Evolutionary conservation across 2,888 invertebrate genomes (phyloP).

Genomic region (Lysandra bellargus): DNA sequence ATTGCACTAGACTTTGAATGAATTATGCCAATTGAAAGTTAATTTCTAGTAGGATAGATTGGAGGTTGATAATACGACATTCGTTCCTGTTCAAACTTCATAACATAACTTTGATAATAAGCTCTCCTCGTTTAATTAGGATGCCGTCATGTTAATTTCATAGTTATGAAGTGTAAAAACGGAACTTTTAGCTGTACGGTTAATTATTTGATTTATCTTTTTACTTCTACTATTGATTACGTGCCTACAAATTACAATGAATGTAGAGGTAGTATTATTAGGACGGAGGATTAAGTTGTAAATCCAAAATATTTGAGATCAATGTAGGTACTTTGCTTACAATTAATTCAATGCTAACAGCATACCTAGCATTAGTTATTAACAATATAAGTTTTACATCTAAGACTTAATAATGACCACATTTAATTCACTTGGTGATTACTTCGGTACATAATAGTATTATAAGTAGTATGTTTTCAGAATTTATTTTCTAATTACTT

Average conservation of each 20-base stretch:
- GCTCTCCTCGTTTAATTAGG: neutral
- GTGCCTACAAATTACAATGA: neutral
- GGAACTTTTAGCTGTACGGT: neutral
- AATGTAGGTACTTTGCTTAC: neutral
- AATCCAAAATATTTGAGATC: constrained; percentile 20
- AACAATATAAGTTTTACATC: neutral
- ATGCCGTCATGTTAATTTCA: neutral
- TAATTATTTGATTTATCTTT: neutral
- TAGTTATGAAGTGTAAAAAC: neutral
- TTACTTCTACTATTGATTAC: neutral
- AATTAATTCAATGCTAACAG: neutral
- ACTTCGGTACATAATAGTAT: neutral
- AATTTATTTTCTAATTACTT: neutral
- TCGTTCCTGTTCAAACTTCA: constrained; percentile 12
- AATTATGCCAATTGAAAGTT: constrained; percentile 5
- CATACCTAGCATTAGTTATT: neutral
- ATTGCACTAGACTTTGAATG: constrained; percentile 7
- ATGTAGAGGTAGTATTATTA: neutral
- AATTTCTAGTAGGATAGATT: neutral
- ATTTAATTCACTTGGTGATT: neutral
- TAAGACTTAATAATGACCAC: neutral
- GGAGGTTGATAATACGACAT: neutral
- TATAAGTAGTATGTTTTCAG: neutral
- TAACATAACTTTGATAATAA: neutral
- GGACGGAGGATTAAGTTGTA: too few relatives aligned